Evolutionary conservation across 2,797 vertebrate genomes (phyloP).

Genomic region (Diplodus puntazzo): DNA sequence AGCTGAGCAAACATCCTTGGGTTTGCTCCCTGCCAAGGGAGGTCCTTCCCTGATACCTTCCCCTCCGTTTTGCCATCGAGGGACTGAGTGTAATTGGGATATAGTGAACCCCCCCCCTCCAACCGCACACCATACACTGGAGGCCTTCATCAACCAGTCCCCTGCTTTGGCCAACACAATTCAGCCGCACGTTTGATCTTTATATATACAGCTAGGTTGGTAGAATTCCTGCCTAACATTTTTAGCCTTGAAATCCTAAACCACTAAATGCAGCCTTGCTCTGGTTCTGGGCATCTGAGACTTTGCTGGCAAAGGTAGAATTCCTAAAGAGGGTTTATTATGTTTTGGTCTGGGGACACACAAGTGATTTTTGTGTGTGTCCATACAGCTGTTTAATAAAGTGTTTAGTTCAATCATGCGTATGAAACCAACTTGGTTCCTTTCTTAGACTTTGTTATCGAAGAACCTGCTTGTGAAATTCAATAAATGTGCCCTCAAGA

Average conservation of each 20-base stretch:
- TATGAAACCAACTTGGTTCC: constrained; percentile 4
- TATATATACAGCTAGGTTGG: constrained; percentile 82
- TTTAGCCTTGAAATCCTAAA: constrained; percentile 85
- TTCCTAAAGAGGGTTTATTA: constrained; percentile 78
- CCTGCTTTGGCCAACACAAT: constrained; percentile 72
- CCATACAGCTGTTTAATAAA: constrained; percentile 44
- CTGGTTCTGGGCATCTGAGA: constrained; percentile 62
- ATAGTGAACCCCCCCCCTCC: constrained; percentile 57
- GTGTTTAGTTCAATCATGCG: constrained; percentile 31
- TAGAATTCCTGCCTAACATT: constrained; percentile 81
- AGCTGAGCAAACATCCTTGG: constrained; percentile 88
- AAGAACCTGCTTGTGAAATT: background rate
- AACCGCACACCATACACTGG: constrained; percentile 72
- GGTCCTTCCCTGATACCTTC: constrained; percentile 70
- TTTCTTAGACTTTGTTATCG: background rate
- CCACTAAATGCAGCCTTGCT: constrained; percentile 78
- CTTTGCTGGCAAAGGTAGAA: constrained; percentile 73
- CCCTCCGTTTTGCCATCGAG: constrained; percentile 65
- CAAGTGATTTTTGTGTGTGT: constrained; percentile 51
- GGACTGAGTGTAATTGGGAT: constrained; percentile 74
- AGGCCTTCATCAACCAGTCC: constrained; percentile 75
- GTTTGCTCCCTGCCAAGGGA: constrained; percentile 72
- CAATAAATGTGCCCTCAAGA: background rate
- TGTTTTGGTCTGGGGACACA: constrained; percentile 62
- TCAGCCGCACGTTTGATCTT: constrained; percentile 82